Base-by-base conservation (phyloP, 2,888 invertebrate species). In the Metallyticus violacea region DNA sequence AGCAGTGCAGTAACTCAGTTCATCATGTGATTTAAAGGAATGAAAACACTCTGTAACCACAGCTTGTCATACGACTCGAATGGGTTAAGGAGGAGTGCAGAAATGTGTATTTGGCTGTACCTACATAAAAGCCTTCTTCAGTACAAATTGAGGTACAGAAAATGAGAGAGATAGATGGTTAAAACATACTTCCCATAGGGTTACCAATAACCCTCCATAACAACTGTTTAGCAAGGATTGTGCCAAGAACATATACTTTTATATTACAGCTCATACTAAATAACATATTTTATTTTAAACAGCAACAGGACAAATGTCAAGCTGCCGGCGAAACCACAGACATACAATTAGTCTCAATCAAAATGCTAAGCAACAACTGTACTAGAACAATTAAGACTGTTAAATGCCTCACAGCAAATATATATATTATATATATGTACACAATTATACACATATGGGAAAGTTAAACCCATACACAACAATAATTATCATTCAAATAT, bases 291-390 rank as follows among this genome's bases (percentile, higher is more conserved):
- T 62, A 62, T 62, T 62, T 62, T 62, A 62, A 62, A 62, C 40
- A 62, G 15, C 40, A 62, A 7, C 30, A 40, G 29, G 40, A 81
- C 29, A 25, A 26, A 40, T 25, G 7, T 26, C 81, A 30, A 81
- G 81, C 25, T 30, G 81, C 81, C 81, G 26, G 81, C 30, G 22
- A 62, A 62, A 62, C 15, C 40, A 81, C 15, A 25, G 25, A 40
- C 81, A 29, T 81, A 40, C 81, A 81, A 30, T 81, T 28, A 83
- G 77, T 27, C 26, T 4, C 77, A 15, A 83, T 83, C 26, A 27
- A 83, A 29, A 9, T 77, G 15, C 83, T 83, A 83, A 83, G 83
- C 83, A 83, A 83, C 83, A 83, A 27, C 22, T 15, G 77, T 62
- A 27, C 26, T 29, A 28, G n/a, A 29, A 80, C 29, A 80, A 77